Conservation (phyloP, 2,888 invertebrate species). For the Yponomeuta evonymella region DNA sequence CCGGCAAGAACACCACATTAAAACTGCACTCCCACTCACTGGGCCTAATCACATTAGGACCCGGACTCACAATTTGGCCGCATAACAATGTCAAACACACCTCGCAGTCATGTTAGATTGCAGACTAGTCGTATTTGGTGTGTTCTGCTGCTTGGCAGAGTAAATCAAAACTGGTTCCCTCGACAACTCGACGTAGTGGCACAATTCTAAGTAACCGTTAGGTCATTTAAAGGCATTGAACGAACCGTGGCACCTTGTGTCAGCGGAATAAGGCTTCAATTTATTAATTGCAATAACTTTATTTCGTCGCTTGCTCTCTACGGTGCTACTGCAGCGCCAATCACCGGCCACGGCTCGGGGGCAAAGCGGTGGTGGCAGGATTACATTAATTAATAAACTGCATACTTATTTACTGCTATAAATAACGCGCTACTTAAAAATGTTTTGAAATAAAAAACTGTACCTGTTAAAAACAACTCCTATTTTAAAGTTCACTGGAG, state of each 20-base stretch:
- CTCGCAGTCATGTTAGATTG: background rate
- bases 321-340: no score
- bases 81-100: background rate
- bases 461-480: background rate
- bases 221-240: background rate
- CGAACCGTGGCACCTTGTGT: background rate
- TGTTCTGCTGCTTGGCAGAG: background rate
- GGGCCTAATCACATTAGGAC: background rate
- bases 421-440: no score
- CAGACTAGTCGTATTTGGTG: background rate
- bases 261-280: background rate
- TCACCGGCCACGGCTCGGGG: no score
- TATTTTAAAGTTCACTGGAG: background rate
- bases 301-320: no score
- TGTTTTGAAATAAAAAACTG: background rate
- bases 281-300: background rate
- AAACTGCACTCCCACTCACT: conserved; percentile 1
- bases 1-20: background rate
- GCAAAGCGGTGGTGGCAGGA: no score
- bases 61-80: background rate
- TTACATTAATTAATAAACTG: no score
- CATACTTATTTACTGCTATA: no score
- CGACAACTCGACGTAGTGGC: background rate
- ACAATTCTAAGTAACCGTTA: background rate
- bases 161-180: background rate